Conservation (phyloP, 1,140 invertebrate species). For the Sesamia nonagrioides region DNA sequence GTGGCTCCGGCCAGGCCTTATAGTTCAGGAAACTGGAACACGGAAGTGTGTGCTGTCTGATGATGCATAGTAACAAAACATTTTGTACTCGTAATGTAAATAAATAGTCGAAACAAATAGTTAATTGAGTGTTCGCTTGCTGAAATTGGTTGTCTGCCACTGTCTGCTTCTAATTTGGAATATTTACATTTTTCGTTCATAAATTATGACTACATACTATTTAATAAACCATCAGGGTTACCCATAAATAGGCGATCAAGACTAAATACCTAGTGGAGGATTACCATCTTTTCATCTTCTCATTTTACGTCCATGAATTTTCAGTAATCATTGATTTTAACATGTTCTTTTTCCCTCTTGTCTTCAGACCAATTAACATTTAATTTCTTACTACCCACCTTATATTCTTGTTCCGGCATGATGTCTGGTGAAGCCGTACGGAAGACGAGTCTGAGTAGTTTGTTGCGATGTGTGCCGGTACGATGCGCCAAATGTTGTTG, state of each 20-base stretch:
- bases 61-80: slow-evolving; percentile 42
- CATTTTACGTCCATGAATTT: too few relatives aligned
- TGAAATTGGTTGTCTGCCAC: slow-evolving; percentile 4
- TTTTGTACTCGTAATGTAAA: slow-evolving; percentile 65
- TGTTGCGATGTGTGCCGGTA: too few relatives aligned
- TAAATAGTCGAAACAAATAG: slow-evolving; percentile 49
- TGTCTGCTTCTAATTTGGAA: slow-evolving; percentile 20
- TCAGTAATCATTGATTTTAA: too few relatives aligned
- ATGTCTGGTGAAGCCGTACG: too few relatives aligned
- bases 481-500: too few relatives aligned
- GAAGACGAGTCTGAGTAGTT: too few relatives aligned
- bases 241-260: not conserved
- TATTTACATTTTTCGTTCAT: not conserved
- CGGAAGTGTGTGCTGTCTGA: slow-evolving; percentile 43
- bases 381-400: too few relatives aligned
- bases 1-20: slow-evolving; percentile 68
- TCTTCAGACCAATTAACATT: too few relatives aligned
- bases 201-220: not conserved
- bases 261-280: too few relatives aligned
- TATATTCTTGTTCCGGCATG: too few relatives aligned
- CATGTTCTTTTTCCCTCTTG: too few relatives aligned
- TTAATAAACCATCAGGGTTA: not conserved
- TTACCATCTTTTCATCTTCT: too few relatives aligned
- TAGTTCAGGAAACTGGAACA: slow-evolving; percentile 57
- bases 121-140: slow-evolving; percentile 45